A percentile compares a stretch with the other conserved stretches of the same genome.
These are phyloP conservation scores for Morpho deidamia DNA, from an alignment of 2,888 invertebrate species.

Conservation along the genomic window DNA sequence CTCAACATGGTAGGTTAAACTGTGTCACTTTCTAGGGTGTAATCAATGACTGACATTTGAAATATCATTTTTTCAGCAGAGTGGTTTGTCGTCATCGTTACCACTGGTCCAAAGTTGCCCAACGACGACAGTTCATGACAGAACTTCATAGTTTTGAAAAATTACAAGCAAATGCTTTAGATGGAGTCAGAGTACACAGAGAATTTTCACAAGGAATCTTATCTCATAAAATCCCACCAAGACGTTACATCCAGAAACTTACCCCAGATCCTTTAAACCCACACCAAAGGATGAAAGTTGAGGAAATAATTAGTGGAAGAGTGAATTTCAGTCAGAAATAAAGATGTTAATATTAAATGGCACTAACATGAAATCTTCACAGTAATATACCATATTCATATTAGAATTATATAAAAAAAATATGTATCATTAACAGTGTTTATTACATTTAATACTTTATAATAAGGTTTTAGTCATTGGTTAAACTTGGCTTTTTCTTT, in stretches of 20 bases:
- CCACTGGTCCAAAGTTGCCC: slow-evolving; percentile 66
- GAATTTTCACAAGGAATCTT: slow-evolving; percentile 79
- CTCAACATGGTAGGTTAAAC: too few species aligned
- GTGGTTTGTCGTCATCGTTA: slow-evolving; percentile 82
- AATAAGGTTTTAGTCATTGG: slow-evolving; percentile 13
- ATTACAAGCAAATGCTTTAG: slow-evolving; percentile 80
- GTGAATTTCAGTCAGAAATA: slow-evolving; percentile 49
- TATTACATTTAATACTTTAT: not conserved
- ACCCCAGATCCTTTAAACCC: slow-evolving; percentile 58
- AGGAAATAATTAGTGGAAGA: slow-evolving; percentile 63
- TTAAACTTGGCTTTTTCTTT: slow-evolving; percentile 47
- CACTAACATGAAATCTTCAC: too few species aligned
- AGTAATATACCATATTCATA: too few species aligned
- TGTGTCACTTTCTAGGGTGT: too few species aligned
- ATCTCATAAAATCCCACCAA: slow-evolving; percentile 69
- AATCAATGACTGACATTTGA: too few species aligned
- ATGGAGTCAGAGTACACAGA: slow-evolving; percentile 81
- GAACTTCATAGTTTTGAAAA: slow-evolving; percentile 80
- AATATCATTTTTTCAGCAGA: slow-evolving; percentile 52
- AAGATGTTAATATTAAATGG: not conserved
- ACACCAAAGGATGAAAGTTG: slow-evolving; percentile 62
- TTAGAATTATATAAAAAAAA: too few species aligned
- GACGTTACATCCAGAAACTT: slow-evolving; percentile 62
- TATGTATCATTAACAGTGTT: too few species aligned
- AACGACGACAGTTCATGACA: slow-evolving; percentile 78